phyloP scores from a whole-genome alignment of 2,113 vertebrate species.

The Suncus etruscus region DNA sequence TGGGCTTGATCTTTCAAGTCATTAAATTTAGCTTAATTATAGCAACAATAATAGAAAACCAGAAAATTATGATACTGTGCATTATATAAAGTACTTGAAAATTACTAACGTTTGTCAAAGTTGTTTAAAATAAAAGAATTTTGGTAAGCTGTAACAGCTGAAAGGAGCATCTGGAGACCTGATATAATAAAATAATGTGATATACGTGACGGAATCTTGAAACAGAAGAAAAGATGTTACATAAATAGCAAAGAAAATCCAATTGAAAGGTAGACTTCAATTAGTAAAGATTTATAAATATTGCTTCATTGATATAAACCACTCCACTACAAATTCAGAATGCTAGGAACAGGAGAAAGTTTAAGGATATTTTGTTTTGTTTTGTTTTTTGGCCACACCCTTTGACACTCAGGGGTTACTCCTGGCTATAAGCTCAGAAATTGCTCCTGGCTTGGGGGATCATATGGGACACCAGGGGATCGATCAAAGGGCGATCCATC shows the following conservation, averaged over 20 bases:
- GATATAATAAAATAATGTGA: neutral
- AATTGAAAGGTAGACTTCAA: neutral
- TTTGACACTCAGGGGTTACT: no score
- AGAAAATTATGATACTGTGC: neutral
- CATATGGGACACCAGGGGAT: no score
- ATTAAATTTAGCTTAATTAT: neutral
- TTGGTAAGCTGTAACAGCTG: neutral
- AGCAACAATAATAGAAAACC: neutral
- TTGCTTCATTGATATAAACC: neutral
- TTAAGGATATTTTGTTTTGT: neutral
- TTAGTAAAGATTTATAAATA: neutral
- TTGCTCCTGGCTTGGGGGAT: no score
- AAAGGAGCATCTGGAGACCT: neutral
- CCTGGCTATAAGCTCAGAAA: no score
- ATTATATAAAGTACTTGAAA: neutral
- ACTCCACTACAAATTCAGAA: neutral
- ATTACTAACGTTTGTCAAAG: neutral
- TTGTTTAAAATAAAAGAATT: neutral
- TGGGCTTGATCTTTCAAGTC: neutral
- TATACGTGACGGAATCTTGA: neutral
- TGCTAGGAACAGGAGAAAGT: neutral
- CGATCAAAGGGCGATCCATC: no score
- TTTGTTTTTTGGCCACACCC: no score
- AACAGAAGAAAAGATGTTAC: neutral
- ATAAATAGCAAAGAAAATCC: neutral